Evolutionary conservation across 2,888 invertebrate species (phyloP), one percentile per base, ranked within the genome.

Genomic region (Drosophila stalkeri): DNA sequence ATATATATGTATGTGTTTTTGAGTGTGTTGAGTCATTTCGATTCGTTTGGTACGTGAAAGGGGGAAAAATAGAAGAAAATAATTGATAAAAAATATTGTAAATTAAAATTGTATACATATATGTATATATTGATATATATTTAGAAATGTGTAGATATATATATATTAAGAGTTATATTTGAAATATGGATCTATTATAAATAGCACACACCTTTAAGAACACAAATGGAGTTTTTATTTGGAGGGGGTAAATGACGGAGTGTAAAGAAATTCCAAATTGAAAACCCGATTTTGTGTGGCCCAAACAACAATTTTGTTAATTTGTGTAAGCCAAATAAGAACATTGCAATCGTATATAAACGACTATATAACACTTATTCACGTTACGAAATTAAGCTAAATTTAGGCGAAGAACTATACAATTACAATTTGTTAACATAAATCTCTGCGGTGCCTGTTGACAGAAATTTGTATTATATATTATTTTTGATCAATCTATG

Each of bases 51-150:
- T 77, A 56, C 64, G 67, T 81, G 75, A 79, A 79, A 82, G 82
- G 75, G 64, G 54, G 23, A 37, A 81, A 84, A 84, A 81, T 84
- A 81, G 85, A 84, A 81, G 81, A 81, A 81, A 84, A 81, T 75
- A 81, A 84, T 81, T 81, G 47, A 75, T 78, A 84, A 81, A 81
- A 75, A 75, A 78, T 82, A 77, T 84, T 78, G 65, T 75, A 72
- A 75, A 84, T 81, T 68, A 81, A 78, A 81, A 80, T 66, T 68
- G 31, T 54, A 73, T 78, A 52, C 33, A 31, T 27, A 55, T 55
- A 41, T 56, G 6, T 51, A 55, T 59, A 71, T 56, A 56, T 64
- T 31, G n/a, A 60, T 63, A 43, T 67, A 55, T 77, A 64, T 65
- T 59, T 44, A 54, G 37, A 41, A 8, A 41, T 43, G 43, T 57